These are phyloP conservation scores for Agelastica alni DNA, from an alignment of 2,888 invertebrate genomes.

Conservation along the genomic window DNA sequence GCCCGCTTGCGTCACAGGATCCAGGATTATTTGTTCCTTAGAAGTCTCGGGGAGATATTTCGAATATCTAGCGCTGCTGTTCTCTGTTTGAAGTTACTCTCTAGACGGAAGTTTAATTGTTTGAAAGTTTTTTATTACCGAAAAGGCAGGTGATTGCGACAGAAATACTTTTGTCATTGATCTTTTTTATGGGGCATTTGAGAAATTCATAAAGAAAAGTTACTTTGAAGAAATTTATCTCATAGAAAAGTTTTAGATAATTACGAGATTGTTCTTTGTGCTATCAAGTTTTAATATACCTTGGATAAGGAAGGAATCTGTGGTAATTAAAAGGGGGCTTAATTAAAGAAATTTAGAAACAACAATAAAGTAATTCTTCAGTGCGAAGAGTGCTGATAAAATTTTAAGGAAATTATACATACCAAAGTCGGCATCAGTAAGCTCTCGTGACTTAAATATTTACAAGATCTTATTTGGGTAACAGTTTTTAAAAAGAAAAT, in stretches of 20 bases:
- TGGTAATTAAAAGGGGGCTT: too few relatives aligned
- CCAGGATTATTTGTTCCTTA: constrained; percentile 25
- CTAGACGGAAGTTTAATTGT: constrained; percentile 23
- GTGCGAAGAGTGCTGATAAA: too few relatives aligned
- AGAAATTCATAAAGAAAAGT: constrained; percentile 15
- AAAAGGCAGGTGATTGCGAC: constrained; percentile 17
- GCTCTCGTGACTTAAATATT: too few relatives aligned
- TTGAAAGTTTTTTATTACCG: constrained; percentile 21
- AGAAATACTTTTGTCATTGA: constrained; percentile 20
- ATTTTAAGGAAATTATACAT: too few relatives aligned
- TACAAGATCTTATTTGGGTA: too few relatives aligned
- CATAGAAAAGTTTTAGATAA: neutral
- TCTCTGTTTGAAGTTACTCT: constrained; percentile 23
- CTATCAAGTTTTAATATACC: neutral
- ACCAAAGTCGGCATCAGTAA: too few relatives aligned
- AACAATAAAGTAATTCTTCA: too few relatives aligned
- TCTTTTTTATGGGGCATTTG: constrained; percentile 14
- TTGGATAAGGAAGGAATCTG: neutral
- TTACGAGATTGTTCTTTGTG: neutral
- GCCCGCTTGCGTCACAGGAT: constrained; percentile 20
- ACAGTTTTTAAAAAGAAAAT: too few relatives aligned
- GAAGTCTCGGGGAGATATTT: constrained; percentile 26
- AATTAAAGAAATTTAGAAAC: too few relatives aligned
- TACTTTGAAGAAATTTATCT: constrained; percentile 6
- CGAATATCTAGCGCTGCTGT: constrained; percentile 24